Base-by-base conservation (phyloP, 1,140 invertebrate genomes). In the Dendroctonus valens region DNA sequence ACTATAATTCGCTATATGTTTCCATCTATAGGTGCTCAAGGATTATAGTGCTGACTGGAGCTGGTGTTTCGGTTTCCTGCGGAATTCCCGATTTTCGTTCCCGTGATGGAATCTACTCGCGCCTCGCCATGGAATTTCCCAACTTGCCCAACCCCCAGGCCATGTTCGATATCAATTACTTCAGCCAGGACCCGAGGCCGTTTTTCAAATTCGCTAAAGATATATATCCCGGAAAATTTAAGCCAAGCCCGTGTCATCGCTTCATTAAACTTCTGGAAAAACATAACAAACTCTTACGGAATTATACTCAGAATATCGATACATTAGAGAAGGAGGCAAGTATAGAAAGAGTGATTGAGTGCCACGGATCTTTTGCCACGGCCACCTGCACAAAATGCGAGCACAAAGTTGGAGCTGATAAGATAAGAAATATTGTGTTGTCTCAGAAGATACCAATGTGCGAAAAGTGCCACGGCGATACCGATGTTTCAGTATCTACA, bases 21-120 rank as follows among this genome's bases (percentile, higher is more conserved):
- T 67, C 46, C 59, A 42, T 51, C 68, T 68, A 7, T 42, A 76
- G 75, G 74, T 67, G 84, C 90, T 48, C 89, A 89, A 92, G 91
- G 70, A 91, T 98, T 44, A 89, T 98, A 74, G 91, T 99, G 5
- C 80, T 99, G 5, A 97, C 96, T 39, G 97, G 97, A 26, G 96
- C 96, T 58, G 96, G 96, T 11, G 93, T 97, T 0, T 97, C 93
- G 42, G 96, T 97, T 0, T 96, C 94, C 44, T 98, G 95, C 80
- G 95, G 95, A 51, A 97, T 98, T 75, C 95, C 95, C n/a, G 96
- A 97, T 75, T 98, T 98, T 76, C 83, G 96, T 72, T 96, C 94
- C 41, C 86, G 89, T 51, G 91, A 96, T 81, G 96, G 96, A 48
- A 90, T 95, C 69, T 98, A 98, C 83, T 90, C 93, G 12, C 83